Evolutionary conservation across 2,888 invertebrate species (phyloP).

Genomic region (Drosophila phalerata): DNA sequence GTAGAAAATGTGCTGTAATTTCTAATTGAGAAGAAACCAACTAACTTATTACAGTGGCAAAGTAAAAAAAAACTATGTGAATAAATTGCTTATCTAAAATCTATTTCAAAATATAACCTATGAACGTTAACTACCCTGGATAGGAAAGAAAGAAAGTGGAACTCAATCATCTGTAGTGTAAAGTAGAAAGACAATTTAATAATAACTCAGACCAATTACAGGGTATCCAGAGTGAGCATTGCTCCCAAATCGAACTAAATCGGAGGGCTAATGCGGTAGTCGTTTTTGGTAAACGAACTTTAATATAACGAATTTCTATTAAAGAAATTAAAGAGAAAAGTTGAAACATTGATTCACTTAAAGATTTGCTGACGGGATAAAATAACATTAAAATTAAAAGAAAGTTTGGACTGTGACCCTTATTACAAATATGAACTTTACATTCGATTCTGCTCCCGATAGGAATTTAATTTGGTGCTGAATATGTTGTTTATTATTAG

Average conservation of each 20-base stretch:
- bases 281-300: background rate
- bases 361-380: slow-evolving; percentile 6
- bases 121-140: background rate
- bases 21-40: background rate
- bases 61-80: background rate
- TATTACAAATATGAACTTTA: slow-evolving; percentile 8
- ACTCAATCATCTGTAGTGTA: background rate
- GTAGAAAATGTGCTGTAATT: background rate
- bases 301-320: background rate
- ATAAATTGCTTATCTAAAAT: background rate
- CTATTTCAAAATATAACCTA: background rate
- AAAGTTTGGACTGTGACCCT: slow-evolving; percentile 46
- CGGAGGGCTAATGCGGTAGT: background rate
- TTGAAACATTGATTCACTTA: slow-evolving; percentile 10
- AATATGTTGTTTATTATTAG: slow-evolving; percentile 26
- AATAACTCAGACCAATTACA: background rate
- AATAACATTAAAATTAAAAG: slow-evolving; percentile 30
- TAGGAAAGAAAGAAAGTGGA: background rate
- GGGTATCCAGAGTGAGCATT: background rate
- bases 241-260: background rate
- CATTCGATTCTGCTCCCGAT: slow-evolving; percentile 24
- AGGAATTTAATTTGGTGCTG: slow-evolving; percentile 9
- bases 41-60: background rate
- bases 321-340: slow-evolving; percentile 5
- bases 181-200: background rate